These are phyloP conservation scores for Riparia riparia DNA, from an alignment of 2,113 vertebrate genomes.

Conservation along the genomic window DNA sequence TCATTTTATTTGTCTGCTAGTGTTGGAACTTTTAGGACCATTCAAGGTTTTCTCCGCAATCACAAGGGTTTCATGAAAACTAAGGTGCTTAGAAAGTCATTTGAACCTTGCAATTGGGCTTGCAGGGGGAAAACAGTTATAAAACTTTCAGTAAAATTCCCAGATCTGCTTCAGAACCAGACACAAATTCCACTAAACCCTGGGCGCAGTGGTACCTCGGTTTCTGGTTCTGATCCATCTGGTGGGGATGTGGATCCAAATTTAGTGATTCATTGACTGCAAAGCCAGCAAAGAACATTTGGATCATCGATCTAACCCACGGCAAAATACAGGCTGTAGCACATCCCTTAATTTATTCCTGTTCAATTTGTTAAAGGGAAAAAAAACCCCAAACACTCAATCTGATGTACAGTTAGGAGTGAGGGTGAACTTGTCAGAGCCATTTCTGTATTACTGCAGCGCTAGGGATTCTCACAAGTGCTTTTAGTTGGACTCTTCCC, in stretches of 20 bases:
- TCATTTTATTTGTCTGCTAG: background rate
- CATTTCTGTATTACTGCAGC: conserved; percentile 17
- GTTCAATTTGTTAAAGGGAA: conserved; percentile 44
- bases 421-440: conserved; percentile 19
- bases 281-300: conserved; percentile 63
- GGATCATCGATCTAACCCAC: conserved; percentile 54
- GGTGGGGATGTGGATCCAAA: conserved; percentile 37
- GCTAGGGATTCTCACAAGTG: background rate
- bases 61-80: background rate
- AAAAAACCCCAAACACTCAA: conserved; percentile 47
- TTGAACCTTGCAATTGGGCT: rapidly evolving
- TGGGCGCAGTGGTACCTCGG: background rate
- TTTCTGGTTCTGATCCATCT: conserved; percentile 59
- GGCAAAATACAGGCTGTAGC: conserved; percentile 44
- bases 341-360: conserved; percentile 56
- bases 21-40: background rate
- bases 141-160: background rate
- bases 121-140: background rate
- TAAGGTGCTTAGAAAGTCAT: background rate
- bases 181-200: background rate
- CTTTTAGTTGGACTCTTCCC: background rate
- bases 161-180: conserved; percentile 5
- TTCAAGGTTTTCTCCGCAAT: background rate
- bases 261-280: conserved; percentile 65
- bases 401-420: conserved; percentile 13